Evolutionary conservation across 1,140 invertebrate genomes (phyloP).

Genomic region (Diachasmimorpha longicaudata): DNA sequence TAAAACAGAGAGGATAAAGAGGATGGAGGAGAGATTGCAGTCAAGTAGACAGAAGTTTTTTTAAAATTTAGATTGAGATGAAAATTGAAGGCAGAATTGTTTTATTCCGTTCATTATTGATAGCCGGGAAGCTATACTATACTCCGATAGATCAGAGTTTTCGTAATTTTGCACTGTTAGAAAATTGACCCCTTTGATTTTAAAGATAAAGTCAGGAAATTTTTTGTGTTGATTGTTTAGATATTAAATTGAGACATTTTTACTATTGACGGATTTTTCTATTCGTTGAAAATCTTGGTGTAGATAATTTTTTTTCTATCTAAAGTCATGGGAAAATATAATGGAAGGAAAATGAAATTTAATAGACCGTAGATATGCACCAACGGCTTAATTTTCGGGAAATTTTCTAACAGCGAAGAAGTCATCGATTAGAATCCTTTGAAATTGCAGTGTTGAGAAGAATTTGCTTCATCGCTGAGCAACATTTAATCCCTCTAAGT

Average conservation of each 20-base stretch:
- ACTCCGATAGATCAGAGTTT: background rate
- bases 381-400: background rate
- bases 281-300: no score
- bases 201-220: no score
- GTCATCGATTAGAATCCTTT: background rate
- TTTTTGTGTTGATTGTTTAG: no score
- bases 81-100: background rate
- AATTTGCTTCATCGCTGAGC: background rate
- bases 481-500: background rate
- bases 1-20: slow-evolving; percentile 13
- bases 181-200: no score
- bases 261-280: no score
- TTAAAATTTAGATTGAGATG: background rate
- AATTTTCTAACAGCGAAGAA: background rate
- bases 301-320: no score
- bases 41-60: background rate
- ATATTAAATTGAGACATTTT: no score
- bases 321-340: no score
- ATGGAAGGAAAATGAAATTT: no score
- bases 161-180: background rate
- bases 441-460: background rate
- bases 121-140: slow-evolving; percentile 20
- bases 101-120: slow-evolving; percentile 23
- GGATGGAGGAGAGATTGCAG: background rate
- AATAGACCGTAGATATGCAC: no score